Conservation (phyloP, 1,140 invertebrate species). For the Panulirus ornatus region DNA sequence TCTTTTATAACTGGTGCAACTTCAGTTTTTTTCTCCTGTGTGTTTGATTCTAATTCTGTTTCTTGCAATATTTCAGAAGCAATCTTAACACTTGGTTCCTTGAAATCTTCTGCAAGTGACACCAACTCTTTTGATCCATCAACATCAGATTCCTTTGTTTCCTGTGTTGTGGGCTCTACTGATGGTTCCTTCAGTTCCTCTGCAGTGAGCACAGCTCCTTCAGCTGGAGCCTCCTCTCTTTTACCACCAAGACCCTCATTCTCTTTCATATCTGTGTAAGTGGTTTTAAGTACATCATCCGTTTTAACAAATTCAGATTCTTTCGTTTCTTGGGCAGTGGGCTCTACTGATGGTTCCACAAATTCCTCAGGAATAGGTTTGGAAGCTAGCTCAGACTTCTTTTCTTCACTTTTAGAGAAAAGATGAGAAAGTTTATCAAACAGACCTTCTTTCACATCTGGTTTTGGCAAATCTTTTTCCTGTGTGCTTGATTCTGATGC, state of each 20-base stretch:
- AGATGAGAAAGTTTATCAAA: slow-evolving; percentile 1
- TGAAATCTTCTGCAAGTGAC: not conserved
- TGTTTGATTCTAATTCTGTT: not conserved
- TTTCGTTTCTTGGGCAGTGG: not conserved
- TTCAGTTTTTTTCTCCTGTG: not conserved
- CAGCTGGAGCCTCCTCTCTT: not conserved
- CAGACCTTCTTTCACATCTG: slow-evolving; percentile 9
- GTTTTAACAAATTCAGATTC: not conserved
- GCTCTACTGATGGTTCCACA: not conserved
- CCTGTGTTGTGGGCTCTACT: too few species aligned
- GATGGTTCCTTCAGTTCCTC: too few species aligned
- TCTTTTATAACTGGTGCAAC: not conserved
- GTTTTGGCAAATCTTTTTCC: not conserved
- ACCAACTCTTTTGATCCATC: too few species aligned
- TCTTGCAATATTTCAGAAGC: not conserved
- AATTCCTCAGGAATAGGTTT: not conserved
- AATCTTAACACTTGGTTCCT: not conserved
- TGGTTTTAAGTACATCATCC: not conserved
- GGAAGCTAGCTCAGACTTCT: not conserved
- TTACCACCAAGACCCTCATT: too few species aligned
- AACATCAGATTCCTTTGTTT: too few species aligned
- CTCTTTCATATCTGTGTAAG: slow-evolving; percentile 5
- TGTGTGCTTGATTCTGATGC: not conserved
- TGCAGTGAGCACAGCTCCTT: too few species aligned
- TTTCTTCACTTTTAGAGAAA: not conserved